Conservation (phyloP, 2,113 vertebrate species). For the Triplophysa siluroides region DNA sequence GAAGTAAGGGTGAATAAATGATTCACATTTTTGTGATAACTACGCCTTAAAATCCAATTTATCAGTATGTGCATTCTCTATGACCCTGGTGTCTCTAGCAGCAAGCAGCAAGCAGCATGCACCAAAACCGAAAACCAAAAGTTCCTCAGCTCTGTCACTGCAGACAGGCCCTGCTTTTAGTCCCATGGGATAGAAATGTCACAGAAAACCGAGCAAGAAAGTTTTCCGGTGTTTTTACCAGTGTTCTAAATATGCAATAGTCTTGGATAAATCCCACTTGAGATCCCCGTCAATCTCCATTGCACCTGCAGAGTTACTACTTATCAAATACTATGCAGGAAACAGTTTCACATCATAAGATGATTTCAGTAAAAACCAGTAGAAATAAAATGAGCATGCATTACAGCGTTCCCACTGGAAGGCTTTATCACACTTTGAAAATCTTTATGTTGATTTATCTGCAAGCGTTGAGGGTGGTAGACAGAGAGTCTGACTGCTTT, state of each 20-base stretch:
- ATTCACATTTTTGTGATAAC: too few species aligned
- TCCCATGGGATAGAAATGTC: neutral
- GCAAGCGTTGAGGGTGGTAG: neutral
- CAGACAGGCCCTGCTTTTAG: neutral
- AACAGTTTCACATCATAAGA: constrained; percentile 8
- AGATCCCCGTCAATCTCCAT: neutral
- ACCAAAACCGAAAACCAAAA: neutral
- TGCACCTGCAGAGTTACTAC: neutral
- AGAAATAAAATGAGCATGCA: constrained; percentile 15
- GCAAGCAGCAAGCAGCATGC: too few species aligned
- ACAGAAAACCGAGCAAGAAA: too few species aligned
- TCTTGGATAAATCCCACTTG: neutral
- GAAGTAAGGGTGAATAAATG: too few species aligned
- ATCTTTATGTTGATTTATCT: constrained; percentile 40
- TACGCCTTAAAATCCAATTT: too few species aligned
- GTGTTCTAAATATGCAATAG: neutral
- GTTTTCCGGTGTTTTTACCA: neutral
- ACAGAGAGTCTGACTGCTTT: constrained; percentile 11
- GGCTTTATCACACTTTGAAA: constrained; percentile 19
- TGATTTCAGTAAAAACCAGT: constrained; percentile 8
- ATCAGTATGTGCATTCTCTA: too few species aligned
- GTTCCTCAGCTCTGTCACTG: neutral
- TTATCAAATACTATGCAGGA: neutral
- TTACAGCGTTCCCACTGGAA: neutral
- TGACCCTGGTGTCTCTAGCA: too few species aligned